phyloP scores from a whole-genome alignment of 2,113 vertebrate species.

The Eptesicus fuscus region DNA sequence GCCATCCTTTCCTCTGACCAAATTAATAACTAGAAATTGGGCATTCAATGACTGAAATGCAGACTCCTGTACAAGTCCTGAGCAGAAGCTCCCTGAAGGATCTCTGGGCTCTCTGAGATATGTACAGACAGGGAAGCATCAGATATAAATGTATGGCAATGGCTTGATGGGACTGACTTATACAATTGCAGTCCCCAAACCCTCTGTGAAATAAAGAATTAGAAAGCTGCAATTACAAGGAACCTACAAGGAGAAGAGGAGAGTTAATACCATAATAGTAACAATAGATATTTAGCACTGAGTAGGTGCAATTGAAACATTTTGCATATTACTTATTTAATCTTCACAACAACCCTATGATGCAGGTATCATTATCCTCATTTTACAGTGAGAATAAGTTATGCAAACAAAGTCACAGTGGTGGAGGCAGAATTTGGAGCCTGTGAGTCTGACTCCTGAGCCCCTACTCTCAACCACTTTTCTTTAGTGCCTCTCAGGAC shows the following conservation, averaged over 20 bases:
- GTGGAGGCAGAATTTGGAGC: neutral
- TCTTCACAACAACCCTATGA: neutral
- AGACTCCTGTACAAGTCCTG: neutral
- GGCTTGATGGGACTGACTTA: neutral
- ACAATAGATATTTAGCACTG: neutral
- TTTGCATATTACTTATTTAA: neutral
- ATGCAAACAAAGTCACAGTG: neutral
- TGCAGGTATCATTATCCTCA: neutral
- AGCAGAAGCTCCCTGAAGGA: neutral
- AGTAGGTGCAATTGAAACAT: neutral
- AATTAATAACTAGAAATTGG: neutral
- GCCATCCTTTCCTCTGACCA: neutral
- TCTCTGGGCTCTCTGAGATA: neutral
- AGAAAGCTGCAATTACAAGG: neutral
- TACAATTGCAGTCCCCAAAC: neutral
- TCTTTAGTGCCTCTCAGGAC: neutral
- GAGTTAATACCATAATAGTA: neutral
- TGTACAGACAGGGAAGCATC: neutral
- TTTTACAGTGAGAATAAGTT: neutral
- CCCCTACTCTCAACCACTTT: neutral
- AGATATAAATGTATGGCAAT: neutral
- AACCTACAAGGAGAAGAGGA: neutral
- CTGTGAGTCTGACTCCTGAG: neutral
- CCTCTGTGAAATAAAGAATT: neutral
- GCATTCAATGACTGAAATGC: neutral